A percentile compares a stretch with the other conserved stretches of the same genome.
These are phyloP conservation scores for Platycheirus albimanus DNA, from an alignment of 2,888 invertebrate species.

Conservation along the genomic window DNA sequence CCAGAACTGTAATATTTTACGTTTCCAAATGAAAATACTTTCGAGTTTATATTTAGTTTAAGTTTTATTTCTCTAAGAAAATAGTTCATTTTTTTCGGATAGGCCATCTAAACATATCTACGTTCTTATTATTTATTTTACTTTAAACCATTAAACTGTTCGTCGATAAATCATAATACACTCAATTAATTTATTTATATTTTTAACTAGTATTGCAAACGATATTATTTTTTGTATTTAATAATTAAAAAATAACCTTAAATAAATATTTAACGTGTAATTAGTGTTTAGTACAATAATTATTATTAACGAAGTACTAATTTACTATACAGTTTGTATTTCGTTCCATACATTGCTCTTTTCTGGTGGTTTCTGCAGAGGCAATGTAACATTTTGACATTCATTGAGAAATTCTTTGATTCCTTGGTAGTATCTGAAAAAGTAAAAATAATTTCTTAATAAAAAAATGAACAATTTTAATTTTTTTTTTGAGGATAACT, in stretches of 20 bases:
- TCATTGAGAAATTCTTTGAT: slow-evolving; percentile 80
- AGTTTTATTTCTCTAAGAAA: slow-evolving; percentile 49
- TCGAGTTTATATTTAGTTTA: too few relatives aligned
- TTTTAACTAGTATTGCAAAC: slow-evolving; percentile 43
- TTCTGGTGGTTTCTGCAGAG: slow-evolving; percentile 81
- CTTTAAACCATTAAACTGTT: slow-evolving; percentile 6
- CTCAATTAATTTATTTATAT: not conserved
- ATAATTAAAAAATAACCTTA: slow-evolving; percentile 5
- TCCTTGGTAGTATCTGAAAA: slow-evolving; percentile 81
- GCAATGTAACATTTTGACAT: slow-evolving; percentile 79
- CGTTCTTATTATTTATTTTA: not conserved
- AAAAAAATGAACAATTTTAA: not conserved
- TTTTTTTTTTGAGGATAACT: slow-evolving; percentile 11
- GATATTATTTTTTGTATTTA: slow-evolving; percentile 3
- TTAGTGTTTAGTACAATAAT: slow-evolving; percentile 3
- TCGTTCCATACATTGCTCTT: slow-evolving; percentile 82
- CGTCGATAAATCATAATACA: slow-evolving; percentile 19
- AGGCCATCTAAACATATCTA: slow-evolving; percentile 17
- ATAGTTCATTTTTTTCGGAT: slow-evolving; percentile 31
- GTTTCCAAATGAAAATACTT: too few relatives aligned
- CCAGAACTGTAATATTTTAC: too few relatives aligned
- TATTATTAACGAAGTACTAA: slow-evolving; percentile 16
- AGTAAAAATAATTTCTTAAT: not conserved
- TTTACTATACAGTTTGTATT: slow-evolving; percentile 78
- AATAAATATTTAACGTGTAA: slow-evolving; percentile 19